phyloP scores from a whole-genome alignment of 2,888 invertebrate species.

The Idaea straminata region DNA sequence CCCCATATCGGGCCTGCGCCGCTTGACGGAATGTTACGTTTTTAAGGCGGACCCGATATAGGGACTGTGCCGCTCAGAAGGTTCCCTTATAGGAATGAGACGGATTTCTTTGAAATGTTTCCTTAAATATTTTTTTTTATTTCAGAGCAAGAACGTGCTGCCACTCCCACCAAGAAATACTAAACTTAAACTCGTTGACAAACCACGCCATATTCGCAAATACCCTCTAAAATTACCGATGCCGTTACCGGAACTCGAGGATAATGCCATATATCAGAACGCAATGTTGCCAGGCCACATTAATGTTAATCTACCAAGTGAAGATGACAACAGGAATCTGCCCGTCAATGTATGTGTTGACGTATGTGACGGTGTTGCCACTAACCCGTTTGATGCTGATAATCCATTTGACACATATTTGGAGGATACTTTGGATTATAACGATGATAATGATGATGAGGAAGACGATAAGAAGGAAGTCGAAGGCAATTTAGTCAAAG shows the following conservation, averaged over 20 bases:
- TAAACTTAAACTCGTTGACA: slow-evolving; percentile 62
- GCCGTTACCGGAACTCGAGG: background rate
- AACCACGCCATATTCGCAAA: slow-evolving; percentile 62
- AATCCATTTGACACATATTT: slow-evolving; percentile 24
- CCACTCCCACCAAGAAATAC: slow-evolving; percentile 61
- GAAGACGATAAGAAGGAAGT: slow-evolving; percentile 35
- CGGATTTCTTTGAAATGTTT: background rate
- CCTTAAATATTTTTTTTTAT: slow-evolving; percentile 2
- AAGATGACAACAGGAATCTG: slow-evolving; percentile 4
- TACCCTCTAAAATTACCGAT: slow-evolving; percentile 37
- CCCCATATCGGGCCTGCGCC: too few species aligned
- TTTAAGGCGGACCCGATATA: too few species aligned
- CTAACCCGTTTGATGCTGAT: slow-evolving; percentile 50
- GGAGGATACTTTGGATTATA: slow-evolving; percentile 11
- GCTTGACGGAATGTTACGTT: too few species aligned
- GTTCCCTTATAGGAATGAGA: too few species aligned
- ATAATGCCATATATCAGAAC: slow-evolving; percentile 57
- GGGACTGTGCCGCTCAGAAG: too few species aligned
- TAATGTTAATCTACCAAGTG: background rate
- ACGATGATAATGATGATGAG: slow-evolving; percentile 18
- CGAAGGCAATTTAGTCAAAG: slow-evolving; percentile 55
- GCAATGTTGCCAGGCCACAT: slow-evolving; percentile 28
- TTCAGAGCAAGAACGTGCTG: slow-evolving; percentile 50
- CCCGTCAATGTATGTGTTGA: slow-evolving; percentile 23
- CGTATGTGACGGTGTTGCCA: slow-evolving; percentile 49